phyloP scores from a whole-genome alignment of 2,888 invertebrate species.

The Trissolcus brochymenae region DNA sequence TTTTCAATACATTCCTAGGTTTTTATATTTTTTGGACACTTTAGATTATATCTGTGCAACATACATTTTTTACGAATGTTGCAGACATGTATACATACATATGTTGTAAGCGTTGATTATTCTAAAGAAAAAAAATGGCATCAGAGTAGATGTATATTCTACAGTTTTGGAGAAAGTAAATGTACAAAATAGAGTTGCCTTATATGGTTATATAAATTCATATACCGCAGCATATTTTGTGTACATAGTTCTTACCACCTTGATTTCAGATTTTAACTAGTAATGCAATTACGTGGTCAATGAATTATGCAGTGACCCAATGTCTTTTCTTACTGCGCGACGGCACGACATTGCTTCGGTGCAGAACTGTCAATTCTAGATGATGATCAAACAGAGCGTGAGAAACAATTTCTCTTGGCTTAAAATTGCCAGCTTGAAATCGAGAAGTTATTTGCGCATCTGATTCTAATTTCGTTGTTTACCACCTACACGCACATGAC shows the following conservation, averaged over 20 bases:
- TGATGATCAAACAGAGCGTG: constrained; percentile 29
- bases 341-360: neutral
- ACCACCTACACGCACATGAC: constrained; percentile 25
- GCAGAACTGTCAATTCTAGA: constrained; percentile 24
- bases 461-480: constrained; percentile 60
- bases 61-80: too few relatives aligned
- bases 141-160: too few relatives aligned
- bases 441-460: constrained; percentile 60
- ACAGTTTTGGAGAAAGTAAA: too few relatives aligned
- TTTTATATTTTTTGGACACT: too few relatives aligned
- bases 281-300: constrained; percentile 23
- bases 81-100: too few relatives aligned
- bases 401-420: constrained; percentile 46
- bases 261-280: constrained; percentile 20
- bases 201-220: too few relatives aligned
- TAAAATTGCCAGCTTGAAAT: constrained; percentile 24
- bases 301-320: constrained; percentile 26
- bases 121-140: too few relatives aligned
- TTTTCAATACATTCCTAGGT: too few relatives aligned
- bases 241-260: constrained; percentile 1
- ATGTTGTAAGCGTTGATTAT: too few relatives aligned
- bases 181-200: too few relatives aligned
- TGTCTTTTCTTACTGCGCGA: neutral
- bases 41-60: too few relatives aligned
- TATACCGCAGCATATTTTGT: neutral